Evolutionary conservation across 2,888 invertebrate genomes (phyloP).

Genomic region (Mimachlamys varia): DNA sequence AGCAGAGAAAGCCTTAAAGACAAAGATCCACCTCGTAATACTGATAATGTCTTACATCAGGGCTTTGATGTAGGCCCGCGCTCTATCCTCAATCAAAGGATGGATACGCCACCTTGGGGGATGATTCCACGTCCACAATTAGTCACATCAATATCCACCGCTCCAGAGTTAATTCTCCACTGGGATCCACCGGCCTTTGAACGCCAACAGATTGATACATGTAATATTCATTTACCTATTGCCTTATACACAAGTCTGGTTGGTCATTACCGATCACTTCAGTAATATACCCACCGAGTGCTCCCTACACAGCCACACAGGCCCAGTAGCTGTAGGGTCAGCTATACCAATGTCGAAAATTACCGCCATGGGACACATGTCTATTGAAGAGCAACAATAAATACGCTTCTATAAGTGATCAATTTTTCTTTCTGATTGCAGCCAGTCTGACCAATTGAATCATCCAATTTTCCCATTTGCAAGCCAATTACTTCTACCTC

Average conservation of each 20-base stretch:
- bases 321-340: not conserved
- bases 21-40: slow-evolving; percentile 9
- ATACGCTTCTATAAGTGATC: slow-evolving; percentile 23
- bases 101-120: not conserved
- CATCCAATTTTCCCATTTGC: not conserved
- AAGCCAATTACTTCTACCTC: not conserved
- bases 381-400: not conserved
- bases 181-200: slow-evolving; percentile 20
- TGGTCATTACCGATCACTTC: not conserved
- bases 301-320: not conserved
- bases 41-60: not conserved
- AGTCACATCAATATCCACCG: not conserved
- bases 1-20: not conserved
- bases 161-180: not conserved
- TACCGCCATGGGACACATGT: not conserved
- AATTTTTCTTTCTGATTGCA: slow-evolving; percentile 5
- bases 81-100: slow-evolving; percentile 9
- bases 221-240: slow-evolving; percentile 19
- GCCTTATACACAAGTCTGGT: not conserved
- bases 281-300: not conserved
- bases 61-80: not conserved
- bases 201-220: slow-evolving; percentile 15
- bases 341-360: not conserved
- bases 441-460: slow-evolving; percentile 18
- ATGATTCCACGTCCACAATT: not conserved